Evolutionary conservation across 2,888 invertebrate species (phyloP).

Genomic region (Cryptus viduatorius): DNA sequence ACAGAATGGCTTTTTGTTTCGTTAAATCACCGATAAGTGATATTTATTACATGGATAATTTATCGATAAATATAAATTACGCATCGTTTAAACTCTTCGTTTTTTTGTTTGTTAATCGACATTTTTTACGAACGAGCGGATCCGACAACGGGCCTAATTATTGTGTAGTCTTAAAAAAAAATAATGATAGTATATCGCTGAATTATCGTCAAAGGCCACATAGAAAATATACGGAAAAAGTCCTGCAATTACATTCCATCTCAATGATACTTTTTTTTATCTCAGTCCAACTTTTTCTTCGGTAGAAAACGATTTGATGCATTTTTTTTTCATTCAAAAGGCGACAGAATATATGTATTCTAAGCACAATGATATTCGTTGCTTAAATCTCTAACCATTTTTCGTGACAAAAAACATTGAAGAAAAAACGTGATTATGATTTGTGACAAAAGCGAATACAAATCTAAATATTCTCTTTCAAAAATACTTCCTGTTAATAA

Average conservation of each 20-base stretch:
- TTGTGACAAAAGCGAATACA: conserved; percentile 12
- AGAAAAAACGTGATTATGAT: conserved; percentile 20
- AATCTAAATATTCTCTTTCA: conserved; percentile 38
- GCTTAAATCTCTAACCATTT: conserved; percentile 20
- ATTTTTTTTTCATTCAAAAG: not conserved
- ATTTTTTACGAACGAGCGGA: conserved; percentile 34
- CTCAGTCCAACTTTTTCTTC: conserved; percentile 42
- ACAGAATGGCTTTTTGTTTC: conserved; percentile 13
- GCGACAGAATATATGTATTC: conserved; percentile 29
- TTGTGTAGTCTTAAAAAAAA: conserved; percentile 19
- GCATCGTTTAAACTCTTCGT: conserved; percentile 31
- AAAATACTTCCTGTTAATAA: conserved; percentile 54
- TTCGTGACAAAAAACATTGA: conserved; percentile 13
- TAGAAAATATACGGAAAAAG: conserved; percentile 17
- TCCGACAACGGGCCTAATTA: conserved; percentile 6
- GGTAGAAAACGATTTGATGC: conserved; percentile 14
- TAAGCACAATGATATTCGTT: conserved; percentile 29
- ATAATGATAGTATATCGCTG: conserved; percentile 26
- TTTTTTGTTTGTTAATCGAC: conserved; percentile 10
- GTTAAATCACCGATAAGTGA: conserved; percentile 9
- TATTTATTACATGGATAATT: conserved; percentile 60
- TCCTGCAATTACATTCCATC: conserved; percentile 43
- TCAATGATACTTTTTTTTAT: conserved; percentile 31
- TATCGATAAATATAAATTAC: conserved; percentile 50
- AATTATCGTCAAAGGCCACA: conserved; percentile 46